Percentiles rank a stretch among this genome's conserved stretches.
phyloP scores from a whole-genome alignment of 2,797 vertebrate species.

The Hirundo rustica region DNA sequence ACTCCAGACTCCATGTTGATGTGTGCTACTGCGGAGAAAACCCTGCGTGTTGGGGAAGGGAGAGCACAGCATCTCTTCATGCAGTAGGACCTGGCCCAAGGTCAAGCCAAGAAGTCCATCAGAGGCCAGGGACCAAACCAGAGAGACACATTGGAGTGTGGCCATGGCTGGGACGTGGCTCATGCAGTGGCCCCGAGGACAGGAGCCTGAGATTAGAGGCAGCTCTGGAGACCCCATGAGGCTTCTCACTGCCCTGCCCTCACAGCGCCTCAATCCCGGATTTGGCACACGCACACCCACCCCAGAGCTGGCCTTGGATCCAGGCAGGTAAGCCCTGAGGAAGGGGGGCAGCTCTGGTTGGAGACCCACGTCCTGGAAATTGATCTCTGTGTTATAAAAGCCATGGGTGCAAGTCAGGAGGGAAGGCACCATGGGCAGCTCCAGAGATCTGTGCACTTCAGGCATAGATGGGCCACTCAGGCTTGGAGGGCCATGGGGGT shows the following conservation, averaged over 20 bases:
- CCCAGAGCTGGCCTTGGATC: neutral
- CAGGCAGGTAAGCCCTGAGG: neutral
- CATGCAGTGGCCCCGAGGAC: fast-evolving
- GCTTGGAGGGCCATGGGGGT: fast-evolving
- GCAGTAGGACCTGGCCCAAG: neutral
- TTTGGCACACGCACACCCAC: neutral
- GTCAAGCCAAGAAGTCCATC: neutral
- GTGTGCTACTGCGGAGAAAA: neutral
- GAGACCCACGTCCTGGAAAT: neutral
- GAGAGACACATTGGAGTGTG: neutral
- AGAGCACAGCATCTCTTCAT: neutral
- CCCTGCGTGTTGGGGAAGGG: neutral
- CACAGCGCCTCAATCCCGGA: neutral
- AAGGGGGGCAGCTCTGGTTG: neutral
- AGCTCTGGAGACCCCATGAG: neutral
- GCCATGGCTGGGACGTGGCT: neutral
- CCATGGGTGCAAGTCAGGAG: neutral
- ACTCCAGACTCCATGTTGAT: neutral
- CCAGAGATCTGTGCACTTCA: neutral
- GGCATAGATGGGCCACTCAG: neutral
- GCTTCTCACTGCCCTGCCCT: neutral
- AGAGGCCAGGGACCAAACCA: neutral
- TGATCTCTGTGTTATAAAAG: neutral
- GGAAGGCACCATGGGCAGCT: neutral
- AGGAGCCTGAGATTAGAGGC: neutral